Evolutionary conservation across 2,888 invertebrate genomes (phyloP).

Genomic region (Trachelus stipa): DNA sequence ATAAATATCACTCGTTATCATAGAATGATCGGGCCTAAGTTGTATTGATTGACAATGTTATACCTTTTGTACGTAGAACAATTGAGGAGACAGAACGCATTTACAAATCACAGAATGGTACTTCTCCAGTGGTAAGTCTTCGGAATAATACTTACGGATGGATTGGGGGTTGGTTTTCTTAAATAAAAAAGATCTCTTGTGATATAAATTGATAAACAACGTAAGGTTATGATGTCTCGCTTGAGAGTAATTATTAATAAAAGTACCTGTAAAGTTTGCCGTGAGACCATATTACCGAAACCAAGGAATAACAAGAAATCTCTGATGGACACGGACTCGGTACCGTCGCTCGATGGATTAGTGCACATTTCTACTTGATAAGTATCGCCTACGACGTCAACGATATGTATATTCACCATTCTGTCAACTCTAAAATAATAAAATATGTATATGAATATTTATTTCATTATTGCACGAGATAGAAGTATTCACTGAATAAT

Average conservation of each 20-base stretch:
- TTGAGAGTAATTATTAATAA: background rate
- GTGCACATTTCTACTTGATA: constrained; percentile 62
- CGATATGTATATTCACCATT: constrained; percentile 50
- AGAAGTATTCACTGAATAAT: constrained; percentile 17
- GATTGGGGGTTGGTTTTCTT: constrained; percentile 41
- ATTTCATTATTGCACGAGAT: constrained; percentile 43
- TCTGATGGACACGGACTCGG: constrained; percentile 54
- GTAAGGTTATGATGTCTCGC: background rate
- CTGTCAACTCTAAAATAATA: constrained; percentile 21
- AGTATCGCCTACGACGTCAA: constrained; percentile 33
- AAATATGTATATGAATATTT: constrained; percentile 30
- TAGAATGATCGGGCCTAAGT: background rate
- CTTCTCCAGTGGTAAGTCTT: constrained; percentile 63
- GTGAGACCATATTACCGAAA: constrained; percentile 52
- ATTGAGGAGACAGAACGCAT: constrained; percentile 73
- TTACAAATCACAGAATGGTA: constrained; percentile 70
- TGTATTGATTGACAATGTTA: constrained; percentile 21
- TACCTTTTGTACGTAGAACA: constrained; percentile 78
- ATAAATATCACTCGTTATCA: constrained; percentile 4
- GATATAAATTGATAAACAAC: background rate
- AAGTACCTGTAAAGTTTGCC: constrained; percentile 38
- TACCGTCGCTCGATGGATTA: constrained; percentile 22
- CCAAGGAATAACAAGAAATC: constrained; percentile 67
- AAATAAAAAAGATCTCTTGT: background rate
- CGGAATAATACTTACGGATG: constrained; percentile 48